phyloP scores from a whole-genome alignment of 2,888 invertebrate genomes.

The Hypomecis punctinalis region DNA sequence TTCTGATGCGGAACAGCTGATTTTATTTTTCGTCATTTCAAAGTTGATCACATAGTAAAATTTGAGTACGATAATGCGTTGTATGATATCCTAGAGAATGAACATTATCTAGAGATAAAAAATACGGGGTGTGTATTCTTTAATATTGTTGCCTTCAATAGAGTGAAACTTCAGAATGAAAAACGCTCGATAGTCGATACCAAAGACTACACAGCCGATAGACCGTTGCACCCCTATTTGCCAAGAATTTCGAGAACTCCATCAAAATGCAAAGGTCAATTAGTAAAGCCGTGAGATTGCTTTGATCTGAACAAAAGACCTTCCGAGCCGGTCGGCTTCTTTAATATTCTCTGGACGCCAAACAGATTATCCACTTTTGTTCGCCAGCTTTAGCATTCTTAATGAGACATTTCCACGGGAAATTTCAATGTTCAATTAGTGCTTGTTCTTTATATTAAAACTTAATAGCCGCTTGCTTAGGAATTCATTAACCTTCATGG shows the following conservation, averaged over 20 bases:
- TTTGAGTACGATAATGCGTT: too few relatives aligned
- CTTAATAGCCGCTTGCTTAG: conserved; percentile 41
- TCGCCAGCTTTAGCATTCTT: conserved; percentile 74
- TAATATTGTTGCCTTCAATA: too few relatives aligned
- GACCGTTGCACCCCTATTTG: conserved; percentile 25
- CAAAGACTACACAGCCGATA: neutral
- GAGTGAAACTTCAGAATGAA: too few relatives aligned
- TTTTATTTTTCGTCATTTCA: too few relatives aligned
- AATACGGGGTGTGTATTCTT: too few relatives aligned
- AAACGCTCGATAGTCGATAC: neutral
- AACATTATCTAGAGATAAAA: too few relatives aligned
- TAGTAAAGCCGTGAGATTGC: conserved; percentile 67
- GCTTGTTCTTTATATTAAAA: conserved; percentile 52
- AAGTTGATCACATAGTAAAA: too few relatives aligned
- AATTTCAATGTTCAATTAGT: conserved; percentile 62
- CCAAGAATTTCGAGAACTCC: conserved; percentile 44
- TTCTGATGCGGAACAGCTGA: too few relatives aligned
- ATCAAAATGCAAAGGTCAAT: conserved; percentile 77
- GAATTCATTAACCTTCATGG: conserved; percentile 9
- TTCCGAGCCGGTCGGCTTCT: conserved; percentile 68
- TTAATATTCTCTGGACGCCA: conserved; percentile 74
- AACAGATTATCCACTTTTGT: conserved; percentile 80
- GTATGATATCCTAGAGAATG: too few relatives aligned
- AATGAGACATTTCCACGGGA: conserved; percentile 70
- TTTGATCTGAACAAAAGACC: conserved; percentile 76